These are phyloP conservation scores for Patagioenas fasciata DNA, from an alignment of 2,113 vertebrate species.

Conservation along the genomic window DNA sequence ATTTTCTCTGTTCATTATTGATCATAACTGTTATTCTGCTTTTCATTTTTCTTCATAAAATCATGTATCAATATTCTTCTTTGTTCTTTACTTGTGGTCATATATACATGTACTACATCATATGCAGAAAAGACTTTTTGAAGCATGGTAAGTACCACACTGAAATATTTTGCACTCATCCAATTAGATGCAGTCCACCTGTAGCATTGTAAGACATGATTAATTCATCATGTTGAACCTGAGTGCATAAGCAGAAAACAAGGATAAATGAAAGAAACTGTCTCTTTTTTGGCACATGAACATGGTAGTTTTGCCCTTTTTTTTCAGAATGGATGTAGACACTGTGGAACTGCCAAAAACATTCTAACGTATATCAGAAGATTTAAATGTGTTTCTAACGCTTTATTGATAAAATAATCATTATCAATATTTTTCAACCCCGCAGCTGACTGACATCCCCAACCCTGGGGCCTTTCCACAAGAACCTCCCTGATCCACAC, in stretches of 20 bases:
- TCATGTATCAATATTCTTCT: not conserved
- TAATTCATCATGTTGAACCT: not conserved
- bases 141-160: not conserved
- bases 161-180: not conserved
- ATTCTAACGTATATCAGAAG: not conserved
- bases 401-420: not conserved
- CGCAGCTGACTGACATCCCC: not conserved
- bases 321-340: not conserved
- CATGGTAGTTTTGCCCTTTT: not conserved
- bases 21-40: not conserved
- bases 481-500: not conserved
- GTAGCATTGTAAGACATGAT: not conserved
- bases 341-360: not conserved
- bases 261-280: conserved; percentile 7
- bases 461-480: not conserved
- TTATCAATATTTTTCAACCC: not conserved
- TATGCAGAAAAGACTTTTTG: not conserved
- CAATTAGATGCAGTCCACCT: not conserved
- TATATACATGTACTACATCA: not conserved
- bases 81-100: not conserved
- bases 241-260: not conserved
- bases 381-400: not conserved
- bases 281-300: not conserved
- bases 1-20: not conserved
- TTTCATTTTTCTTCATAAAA: not conserved